Base-by-base conservation (phyloP, 2,113 vertebrate species). In the Acrocephalus kingi region DNA sequence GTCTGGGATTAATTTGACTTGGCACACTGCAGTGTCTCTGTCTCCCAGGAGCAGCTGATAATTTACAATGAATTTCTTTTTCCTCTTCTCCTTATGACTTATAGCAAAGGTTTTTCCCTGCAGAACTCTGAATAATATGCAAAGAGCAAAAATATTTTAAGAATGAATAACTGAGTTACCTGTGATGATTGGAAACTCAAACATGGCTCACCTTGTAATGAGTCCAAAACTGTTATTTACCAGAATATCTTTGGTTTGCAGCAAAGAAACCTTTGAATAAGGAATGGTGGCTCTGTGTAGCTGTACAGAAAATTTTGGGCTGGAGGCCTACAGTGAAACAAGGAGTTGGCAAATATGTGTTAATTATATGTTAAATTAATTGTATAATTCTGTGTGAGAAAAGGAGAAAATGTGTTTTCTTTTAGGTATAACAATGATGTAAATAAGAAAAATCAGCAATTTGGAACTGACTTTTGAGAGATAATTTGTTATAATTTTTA, bases 1-100 rank as follows among this genome's bases (percentile, higher is more conserved):
- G 93, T 69, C 93, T 95, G 93, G 95, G 77, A 81, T 92, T 94
- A 83, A 93, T 96, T 97, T 95, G 93, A 41, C 83, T 96, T 97
- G 95, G 94, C 94, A 96, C 90, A 24, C 56, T 31, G 63, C 85
- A 35, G 10, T 75, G 83, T 89, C 72, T 92, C 87, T 91, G 94
- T 93, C 91, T 95, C 89, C 90, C 93, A 72, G 87, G 95, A 93
- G 93, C 85, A 88, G 93, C 91, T 95, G 93, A 96, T 95, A 84
- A 96, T 95, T 94, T 95, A 96, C 93, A 87, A 64, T 91, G 62
- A 62, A 72, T 71, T 94, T 89, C 76, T 93, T 87, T 89, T 89
- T 69, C 66, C 52, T 84, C 59, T 89, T 87, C 67, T 94, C 59
- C 21, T 63, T 55, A 1, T 25, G 78, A 59, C 87, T 86, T 14